Conservation (phyloP, 2,888 invertebrate species). For the Cephus rjabovi region DNA sequence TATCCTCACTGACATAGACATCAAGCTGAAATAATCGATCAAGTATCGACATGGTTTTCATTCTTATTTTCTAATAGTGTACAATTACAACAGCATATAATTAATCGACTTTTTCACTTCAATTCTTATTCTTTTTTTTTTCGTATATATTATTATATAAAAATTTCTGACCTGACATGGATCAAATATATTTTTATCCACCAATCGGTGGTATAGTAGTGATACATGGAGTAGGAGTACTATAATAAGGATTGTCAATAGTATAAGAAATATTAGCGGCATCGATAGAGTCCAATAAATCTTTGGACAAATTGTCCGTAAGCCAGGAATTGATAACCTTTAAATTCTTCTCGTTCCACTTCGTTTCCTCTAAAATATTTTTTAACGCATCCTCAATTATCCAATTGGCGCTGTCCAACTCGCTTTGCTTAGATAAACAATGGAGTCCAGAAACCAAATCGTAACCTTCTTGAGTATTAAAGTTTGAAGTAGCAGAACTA, state of each 20-base stretch:
- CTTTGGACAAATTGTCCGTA: constrained; percentile 67
- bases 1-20: too few species aligned
- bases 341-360: constrained; percentile 81
- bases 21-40: too few species aligned
- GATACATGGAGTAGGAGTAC: background rate
- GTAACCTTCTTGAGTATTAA: constrained; percentile 80
- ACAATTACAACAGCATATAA: too few species aligned
- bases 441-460: constrained; percentile 75
- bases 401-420: constrained; percentile 80
- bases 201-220: background rate
- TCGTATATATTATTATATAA: too few species aligned
- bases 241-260: background rate
- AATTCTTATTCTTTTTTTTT: too few species aligned
- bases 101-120: too few species aligned
- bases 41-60: too few species aligned
- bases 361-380: constrained; percentile 79
- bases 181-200: too few species aligned
- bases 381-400: constrained; percentile 79
- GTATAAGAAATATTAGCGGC: constrained; percentile 4
- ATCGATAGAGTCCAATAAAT: constrained; percentile 13
- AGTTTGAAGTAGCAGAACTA: constrained; percentile 79
- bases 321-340: constrained; percentile 82
- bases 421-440: constrained; percentile 73
- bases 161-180: too few species aligned
- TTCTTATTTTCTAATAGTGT: too few species aligned